Conservation (phyloP, 2,113 vertebrate species). For the Marmota flaviventris region DNA sequence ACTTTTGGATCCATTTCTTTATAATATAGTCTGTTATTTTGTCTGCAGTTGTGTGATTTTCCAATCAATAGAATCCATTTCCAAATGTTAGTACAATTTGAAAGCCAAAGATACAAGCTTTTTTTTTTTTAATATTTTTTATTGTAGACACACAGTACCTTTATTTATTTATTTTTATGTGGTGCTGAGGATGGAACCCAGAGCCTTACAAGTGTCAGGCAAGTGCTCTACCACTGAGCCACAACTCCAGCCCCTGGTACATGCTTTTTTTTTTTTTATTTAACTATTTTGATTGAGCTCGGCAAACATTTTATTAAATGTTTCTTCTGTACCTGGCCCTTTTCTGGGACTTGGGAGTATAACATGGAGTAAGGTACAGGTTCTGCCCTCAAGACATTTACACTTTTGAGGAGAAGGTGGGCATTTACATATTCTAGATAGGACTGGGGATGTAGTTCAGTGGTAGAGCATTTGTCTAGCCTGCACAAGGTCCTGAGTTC, state of each 20-base stretch:
- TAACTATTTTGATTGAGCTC: slow-evolving; percentile 35
- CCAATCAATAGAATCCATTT: slow-evolving; percentile 49
- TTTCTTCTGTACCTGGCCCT: background rate
- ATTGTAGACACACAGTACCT: no score
- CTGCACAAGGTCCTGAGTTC: background rate
- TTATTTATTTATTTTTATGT: no score
- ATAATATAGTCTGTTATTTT: slow-evolving; percentile 42
- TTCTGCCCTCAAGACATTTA: slow-evolving; percentile 26
- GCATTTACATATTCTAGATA: background rate
- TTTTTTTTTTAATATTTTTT: background rate
- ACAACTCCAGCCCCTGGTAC: no score
- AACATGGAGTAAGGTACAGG: background rate
- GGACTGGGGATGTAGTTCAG: background rate
- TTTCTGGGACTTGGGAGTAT: background rate
- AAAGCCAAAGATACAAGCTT: slow-evolving; percentile 37
- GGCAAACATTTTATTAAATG: slow-evolving; percentile 51
- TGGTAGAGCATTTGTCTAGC: background rate
- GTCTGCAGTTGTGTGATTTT: slow-evolving; percentile 57
- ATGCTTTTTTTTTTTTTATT: background rate
- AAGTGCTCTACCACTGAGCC: no score
- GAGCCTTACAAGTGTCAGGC: no score
- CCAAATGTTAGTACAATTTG: slow-evolving; percentile 42
- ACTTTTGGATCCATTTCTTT: background rate
- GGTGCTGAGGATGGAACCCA: no score
- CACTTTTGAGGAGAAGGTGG: background rate